A percentile compares a stretch with the other conserved stretches of the same genome.
phyloP scores from a whole-genome alignment of 2,113 vertebrate species.

The Dipodomys spectabilis region DNA sequence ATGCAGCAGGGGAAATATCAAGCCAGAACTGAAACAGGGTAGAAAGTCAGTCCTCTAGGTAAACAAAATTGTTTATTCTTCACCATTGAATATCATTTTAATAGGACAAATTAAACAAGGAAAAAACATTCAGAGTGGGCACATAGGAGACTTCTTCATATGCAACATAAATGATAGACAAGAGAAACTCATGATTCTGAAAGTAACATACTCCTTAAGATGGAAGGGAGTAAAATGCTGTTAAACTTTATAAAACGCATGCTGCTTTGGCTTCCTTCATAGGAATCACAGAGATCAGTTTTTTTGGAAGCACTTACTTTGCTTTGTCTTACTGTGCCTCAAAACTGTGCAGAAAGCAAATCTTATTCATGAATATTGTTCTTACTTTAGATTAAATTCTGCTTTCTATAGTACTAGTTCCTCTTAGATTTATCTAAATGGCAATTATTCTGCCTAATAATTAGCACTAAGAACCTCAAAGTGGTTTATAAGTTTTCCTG shows the following conservation, averaged over 20 bases:
- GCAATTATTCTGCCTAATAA: conserved; percentile 29
- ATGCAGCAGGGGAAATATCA: not conserved
- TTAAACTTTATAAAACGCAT: conserved; percentile 46
- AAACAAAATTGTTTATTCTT: conserved; percentile 62
- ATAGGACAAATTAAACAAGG: conserved; percentile 42
- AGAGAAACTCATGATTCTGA: conserved; percentile 60
- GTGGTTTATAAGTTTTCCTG: conserved; percentile 54
- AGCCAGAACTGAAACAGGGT: not conserved
- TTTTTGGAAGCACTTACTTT: conserved; percentile 45
- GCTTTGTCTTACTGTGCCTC: conserved; percentile 13
- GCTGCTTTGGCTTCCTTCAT: not conserved
- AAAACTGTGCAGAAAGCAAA: conserved; percentile 28
- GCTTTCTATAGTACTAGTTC: conserved; percentile 57
- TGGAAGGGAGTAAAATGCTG: conserved; percentile 32
- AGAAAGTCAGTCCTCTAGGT: conserved; percentile 61
- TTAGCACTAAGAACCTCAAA: conserved; percentile 58
- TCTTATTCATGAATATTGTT: conserved; percentile 46
- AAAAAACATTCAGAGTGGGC: not conserved
- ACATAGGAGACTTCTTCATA: conserved; percentile 41
- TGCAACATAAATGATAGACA: conserved; percentile 16
- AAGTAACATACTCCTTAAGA: conserved; percentile 47
- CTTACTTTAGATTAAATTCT: conserved; percentile 59
- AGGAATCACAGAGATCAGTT: not conserved
- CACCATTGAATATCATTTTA: conserved; percentile 45
- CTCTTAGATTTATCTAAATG: conserved; percentile 54